phyloP scores from a whole-genome alignment of 2,113 vertebrate genomes.

The mouse (Mus musculus) region GRCm39 chr7:115501001-115501500 shows the following conservation, averaged over 20 bases:
- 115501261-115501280: not conserved
- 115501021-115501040: not conserved
- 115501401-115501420: not conserved
- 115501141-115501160: not conserved
- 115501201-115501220: not conserved
- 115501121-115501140: not conserved
- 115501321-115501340: not conserved
- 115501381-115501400: not conserved
- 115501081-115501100: not conserved
- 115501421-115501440: not conserved
- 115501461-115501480: not conserved
- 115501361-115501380: not conserved
- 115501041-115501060: not conserved
- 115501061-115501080: not conserved
- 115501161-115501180: not conserved
- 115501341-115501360: not conserved
- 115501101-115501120: not conserved
- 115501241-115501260: not conserved
- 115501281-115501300: not conserved
- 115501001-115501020: constrained; percentile 7
- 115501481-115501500: not conserved
- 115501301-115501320: not conserved
- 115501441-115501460: not conserved
- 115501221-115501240: not conserved
- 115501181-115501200: constrained; percentile 8